Conservation (phyloP, 2,797 vertebrate genomes). For the Hydrophis major region DNA sequence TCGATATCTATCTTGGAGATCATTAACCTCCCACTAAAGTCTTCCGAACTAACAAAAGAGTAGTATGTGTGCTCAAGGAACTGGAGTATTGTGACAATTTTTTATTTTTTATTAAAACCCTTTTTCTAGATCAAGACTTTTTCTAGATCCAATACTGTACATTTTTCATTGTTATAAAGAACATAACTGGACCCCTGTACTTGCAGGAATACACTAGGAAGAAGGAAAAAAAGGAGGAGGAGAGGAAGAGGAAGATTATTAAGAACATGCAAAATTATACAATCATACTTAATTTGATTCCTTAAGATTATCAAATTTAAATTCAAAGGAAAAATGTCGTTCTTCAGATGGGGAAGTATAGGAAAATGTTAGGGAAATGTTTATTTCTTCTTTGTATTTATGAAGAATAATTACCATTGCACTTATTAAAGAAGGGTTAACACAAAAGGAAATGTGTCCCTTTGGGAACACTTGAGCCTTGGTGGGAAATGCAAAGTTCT, state of each 20-base stretch:
- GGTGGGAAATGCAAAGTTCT: background rate
- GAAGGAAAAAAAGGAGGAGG: no score
- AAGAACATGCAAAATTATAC: background rate
- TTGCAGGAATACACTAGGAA: no score
- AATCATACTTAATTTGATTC: background rate
- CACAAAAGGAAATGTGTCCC: background rate
- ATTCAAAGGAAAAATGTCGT: background rate
- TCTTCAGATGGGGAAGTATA: background rate
- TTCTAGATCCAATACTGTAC: no score
- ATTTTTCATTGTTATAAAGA: background rate
- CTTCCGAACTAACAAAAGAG: background rate
- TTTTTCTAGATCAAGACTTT: background rate
- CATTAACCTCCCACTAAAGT: background rate
- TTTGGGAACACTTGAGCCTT: no score
- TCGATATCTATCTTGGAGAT: background rate
- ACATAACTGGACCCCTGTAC: no score
- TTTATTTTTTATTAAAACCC: background rate
- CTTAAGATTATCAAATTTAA: background rate
- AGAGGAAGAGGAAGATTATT: no score
- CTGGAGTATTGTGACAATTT: background rate
- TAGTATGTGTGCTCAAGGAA: background rate
- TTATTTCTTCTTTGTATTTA: background rate
- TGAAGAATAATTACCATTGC: background rate
- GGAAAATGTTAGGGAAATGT: background rate
- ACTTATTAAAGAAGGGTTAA: background rate